These are phyloP conservation scores for Microdon myrmicae DNA, from an alignment of 2,888 invertebrate genomes.

Conservation along the genomic window DNA sequence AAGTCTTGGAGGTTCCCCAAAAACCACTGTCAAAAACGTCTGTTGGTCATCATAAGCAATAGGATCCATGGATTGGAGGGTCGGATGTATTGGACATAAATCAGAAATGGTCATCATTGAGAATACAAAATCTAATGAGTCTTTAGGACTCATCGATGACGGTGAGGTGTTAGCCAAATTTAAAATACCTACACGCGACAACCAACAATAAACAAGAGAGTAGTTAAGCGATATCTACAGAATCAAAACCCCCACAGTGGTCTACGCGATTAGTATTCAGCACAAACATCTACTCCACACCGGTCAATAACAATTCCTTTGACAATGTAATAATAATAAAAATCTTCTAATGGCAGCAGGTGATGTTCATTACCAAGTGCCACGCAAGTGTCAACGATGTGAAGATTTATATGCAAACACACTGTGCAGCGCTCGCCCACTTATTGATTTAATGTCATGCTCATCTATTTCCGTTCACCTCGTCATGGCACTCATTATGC, in stretches of 20 bases:
- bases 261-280: background rate
- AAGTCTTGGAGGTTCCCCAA: slow-evolving; percentile 10
- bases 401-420: slow-evolving; percentile 51
- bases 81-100: slow-evolving; percentile 34
- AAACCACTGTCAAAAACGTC: slow-evolving; percentile 36
- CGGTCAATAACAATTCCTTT: background rate
- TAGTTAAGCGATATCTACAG: slow-evolving; percentile 30
- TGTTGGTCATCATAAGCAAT: slow-evolving; percentile 42
- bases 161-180: slow-evolving; percentile 32
- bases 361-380: slow-evolving; percentile 42
- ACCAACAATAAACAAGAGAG: slow-evolving; percentile 29
- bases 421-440: slow-evolving; percentile 45
- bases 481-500: no score
- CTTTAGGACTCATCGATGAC: no score
- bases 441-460: no score
- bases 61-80: no score
- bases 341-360: slow-evolving; percentile 51
- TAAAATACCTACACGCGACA: slow-evolving; percentile 31
- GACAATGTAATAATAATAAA: slow-evolving; percentile 36
- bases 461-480: no score
- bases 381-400: slow-evolving; percentile 50
- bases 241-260: background rate
- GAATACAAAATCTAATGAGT: slow-evolving; percentile 45
- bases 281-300: background rate
- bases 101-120: slow-evolving; percentile 48